A percentile compares a stretch with the other conserved stretches of the same genome.
Conservation (phyloP, 2,888 invertebrate genomes). For the Heliconius cydno region DNA sequence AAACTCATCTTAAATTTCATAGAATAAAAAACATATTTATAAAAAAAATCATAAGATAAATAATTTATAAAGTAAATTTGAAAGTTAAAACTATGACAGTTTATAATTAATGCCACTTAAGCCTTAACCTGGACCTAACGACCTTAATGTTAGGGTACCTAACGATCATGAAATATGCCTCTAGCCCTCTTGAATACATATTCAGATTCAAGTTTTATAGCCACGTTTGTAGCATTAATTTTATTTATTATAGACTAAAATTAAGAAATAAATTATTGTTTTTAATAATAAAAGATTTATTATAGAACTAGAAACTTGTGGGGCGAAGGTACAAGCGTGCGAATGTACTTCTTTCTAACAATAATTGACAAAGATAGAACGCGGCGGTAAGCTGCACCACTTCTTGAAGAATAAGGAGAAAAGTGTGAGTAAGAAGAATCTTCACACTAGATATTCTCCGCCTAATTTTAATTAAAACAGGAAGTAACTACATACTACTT, state of each 20-base stretch:
- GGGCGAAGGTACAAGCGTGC: no score
- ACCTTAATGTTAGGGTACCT: constrained; percentile 15
- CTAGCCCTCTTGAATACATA: constrained; percentile 7
- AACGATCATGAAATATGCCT: constrained; percentile 21
- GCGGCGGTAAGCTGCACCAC: no score
- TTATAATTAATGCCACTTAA: constrained; percentile 14
- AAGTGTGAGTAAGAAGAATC: no score
- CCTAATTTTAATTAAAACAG: neutral
- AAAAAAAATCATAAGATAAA: neutral
- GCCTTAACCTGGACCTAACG: constrained; percentile 22
- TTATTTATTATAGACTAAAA: neutral
- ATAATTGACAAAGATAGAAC: no score
- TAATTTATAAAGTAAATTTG: neutral
- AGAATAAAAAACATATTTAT: neutral
- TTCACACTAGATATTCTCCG: no score
- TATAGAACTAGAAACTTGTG: no score
- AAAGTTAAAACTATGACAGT: constrained; percentile 12
- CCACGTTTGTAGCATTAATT: neutral
- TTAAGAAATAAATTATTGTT: neutral
- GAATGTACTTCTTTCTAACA: neutral
- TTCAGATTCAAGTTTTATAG: constrained; percentile 14
- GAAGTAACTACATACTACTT: neutral
- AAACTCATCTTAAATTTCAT: neutral
- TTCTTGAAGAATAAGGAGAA: no score
- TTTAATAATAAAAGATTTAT: neutral